Base-by-base conservation (phyloP, 2,888 invertebrate genomes). In the Scotopteryx bipunctaria region DNA sequence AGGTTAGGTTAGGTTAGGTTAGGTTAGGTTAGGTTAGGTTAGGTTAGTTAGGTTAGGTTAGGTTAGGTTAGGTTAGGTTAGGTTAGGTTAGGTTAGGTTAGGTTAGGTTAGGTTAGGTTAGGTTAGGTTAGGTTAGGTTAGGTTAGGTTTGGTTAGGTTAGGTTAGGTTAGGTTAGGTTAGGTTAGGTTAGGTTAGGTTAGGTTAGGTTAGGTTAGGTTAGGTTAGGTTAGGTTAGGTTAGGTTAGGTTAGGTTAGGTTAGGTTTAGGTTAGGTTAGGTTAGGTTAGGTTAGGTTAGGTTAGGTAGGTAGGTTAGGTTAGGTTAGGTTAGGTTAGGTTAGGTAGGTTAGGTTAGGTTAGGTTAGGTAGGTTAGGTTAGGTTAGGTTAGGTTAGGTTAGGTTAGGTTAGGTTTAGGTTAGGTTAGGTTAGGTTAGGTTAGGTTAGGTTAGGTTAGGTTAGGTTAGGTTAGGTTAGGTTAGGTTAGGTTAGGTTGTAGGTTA, bases 241-340 rank as follows among this genome's bases (percentile, higher is more conserved):
- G n/a, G n/a, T n/a, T n/a, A n/a, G n/a, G n/a, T n/a, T 40, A 37
- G 37, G 42, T 36, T 49, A 23, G 32, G 44, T 44, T 35, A 44
- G 44, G 44, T n/a, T 36, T 36, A 45, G 50, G 41, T 44, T 43
- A 44, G 43, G 43, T 43, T 47, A 38, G 47, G 47, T 47, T 40
- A 35, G 47, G 38, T 47, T 44, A 50, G 50, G 50, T 50, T 50
- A 50, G 50, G 50, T 50, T 50, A 50, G n/a, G n/a, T n/a, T n/a
- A n/a, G n/a, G n/a, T n/a, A n/a, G n/a, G n/a, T n/a, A n/a, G 50
- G 50, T 50, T 50, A 50, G 42, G 49, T 49, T 49, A 49, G n/a
- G 43, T 37, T 43, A 43, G 49, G 49, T 49, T 49, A 49, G 49
- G 49, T 49, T 49, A 49, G 49, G 49, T 43, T 43, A 44, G 44